These are phyloP conservation scores for Tiphia femorata DNA, from an alignment of 2,888 invertebrate genomes.

Conservation along the genomic window DNA sequence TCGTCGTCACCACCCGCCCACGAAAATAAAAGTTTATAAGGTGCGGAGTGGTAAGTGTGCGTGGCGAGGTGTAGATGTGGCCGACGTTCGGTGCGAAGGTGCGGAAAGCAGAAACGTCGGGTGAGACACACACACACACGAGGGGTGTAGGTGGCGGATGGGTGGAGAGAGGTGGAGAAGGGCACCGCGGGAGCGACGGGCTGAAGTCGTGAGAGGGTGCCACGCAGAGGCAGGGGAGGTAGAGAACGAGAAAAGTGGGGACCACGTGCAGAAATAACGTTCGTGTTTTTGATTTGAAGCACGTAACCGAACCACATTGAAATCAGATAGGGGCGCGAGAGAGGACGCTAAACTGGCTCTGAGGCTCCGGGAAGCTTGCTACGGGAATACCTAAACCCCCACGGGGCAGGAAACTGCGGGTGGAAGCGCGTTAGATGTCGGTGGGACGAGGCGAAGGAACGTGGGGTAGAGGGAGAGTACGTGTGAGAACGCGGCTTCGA, in stretches of 20 bases:
- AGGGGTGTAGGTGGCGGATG: not conserved
- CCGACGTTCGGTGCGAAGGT: conserved; percentile 11
- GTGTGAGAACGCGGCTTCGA: too few species aligned
- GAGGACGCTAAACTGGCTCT: conserved; percentile 59
- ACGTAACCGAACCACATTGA: conserved; percentile 66
- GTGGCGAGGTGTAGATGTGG: conserved; percentile 1
- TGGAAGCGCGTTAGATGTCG: conserved; percentile 31
- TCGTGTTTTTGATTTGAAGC: conserved; percentile 65
- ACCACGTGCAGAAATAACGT: conserved; percentile 59
- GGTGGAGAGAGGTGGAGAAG: conserved; percentile 18
- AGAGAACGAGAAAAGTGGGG: conserved; percentile 47
- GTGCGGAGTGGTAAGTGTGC: conserved; percentile 43
- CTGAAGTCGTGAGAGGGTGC: too few species aligned
- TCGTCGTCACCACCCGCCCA: not conserved
- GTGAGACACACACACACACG: conserved; percentile 18
- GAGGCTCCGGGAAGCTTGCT: conserved; percentile 50
- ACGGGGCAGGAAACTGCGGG: not conserved
- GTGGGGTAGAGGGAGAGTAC: conserved; percentile 9
- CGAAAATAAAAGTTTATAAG: conserved; percentile 64
- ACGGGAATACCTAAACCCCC: conserved; percentile 52
- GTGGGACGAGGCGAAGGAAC: conserved; percentile 19
- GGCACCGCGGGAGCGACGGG: conserved; percentile 8
- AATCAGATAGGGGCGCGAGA: conserved; percentile 60
- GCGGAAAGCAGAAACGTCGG: conserved; percentile 28
- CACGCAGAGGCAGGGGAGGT: too few species aligned